These are phyloP conservation scores for Bombus waltoni DNA, from an alignment of 1,140 invertebrate species.

Conservation along the genomic window DNA sequence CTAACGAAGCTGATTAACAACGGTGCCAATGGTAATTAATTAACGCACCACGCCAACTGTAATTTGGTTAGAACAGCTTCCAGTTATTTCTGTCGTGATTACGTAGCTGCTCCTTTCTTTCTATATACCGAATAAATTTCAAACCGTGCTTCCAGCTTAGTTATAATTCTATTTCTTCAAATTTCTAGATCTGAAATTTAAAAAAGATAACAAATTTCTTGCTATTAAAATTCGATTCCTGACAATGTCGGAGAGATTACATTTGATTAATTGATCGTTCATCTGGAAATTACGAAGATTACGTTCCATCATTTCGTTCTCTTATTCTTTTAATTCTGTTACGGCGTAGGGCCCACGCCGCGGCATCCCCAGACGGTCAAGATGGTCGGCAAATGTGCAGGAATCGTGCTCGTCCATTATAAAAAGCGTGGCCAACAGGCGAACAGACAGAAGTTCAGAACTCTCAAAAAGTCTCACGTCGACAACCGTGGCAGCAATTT, in stretches of 20 bases:
- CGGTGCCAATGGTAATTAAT: conserved; percentile 56
- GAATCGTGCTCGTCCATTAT: no score
- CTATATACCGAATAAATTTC: background rate
- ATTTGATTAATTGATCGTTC: background rate
- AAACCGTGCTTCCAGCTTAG: background rate
- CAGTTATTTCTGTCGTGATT: conserved; percentile 11
- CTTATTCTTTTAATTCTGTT: no score
- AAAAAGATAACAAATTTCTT: background rate
- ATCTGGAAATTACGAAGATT: background rate
- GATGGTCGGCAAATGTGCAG: no score
- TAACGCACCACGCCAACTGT: conserved; percentile 41
- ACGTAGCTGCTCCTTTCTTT: conserved; percentile 4
- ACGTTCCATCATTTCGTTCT: background rate
- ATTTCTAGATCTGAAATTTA: background rate
- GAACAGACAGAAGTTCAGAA: no score
- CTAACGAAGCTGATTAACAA: conserved; percentile 60
- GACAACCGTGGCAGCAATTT: no score
- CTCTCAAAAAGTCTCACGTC: no score
- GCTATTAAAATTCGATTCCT: background rate
- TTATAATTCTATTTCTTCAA: background rate
- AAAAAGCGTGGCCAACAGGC: no score
- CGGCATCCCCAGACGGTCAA: no score
- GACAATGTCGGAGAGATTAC: no score
- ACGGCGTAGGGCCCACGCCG: no score
- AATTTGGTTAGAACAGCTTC: conserved; percentile 36